Conservation (phyloP, 2,888 invertebrate species). For the Xanthorhoe spadicearia region DNA sequence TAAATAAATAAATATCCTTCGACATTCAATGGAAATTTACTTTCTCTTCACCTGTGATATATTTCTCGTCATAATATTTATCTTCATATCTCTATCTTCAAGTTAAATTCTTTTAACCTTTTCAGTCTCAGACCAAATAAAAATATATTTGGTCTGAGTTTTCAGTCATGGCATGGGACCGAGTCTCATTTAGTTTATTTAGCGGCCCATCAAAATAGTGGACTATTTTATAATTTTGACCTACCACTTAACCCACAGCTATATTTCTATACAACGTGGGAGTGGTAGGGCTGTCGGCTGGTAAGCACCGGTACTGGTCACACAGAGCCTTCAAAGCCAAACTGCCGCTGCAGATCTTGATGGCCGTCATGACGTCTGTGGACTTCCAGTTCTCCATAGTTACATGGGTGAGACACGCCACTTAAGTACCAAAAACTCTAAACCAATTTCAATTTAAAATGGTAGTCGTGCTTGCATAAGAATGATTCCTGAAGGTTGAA, state of each 20-base stretch:
- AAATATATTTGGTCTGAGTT: too few species aligned
- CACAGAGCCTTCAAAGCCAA: not conserved
- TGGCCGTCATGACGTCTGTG: not conserved
- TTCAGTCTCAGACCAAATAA: too few species aligned
- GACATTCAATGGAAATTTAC: not conserved
- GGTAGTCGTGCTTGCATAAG: too few species aligned
- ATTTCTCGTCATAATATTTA: not conserved
- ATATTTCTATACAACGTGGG: not conserved
- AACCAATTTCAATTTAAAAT: too few species aligned
- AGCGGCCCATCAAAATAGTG: too few species aligned
- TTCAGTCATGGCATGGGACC: too few species aligned
- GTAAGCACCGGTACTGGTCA: not conserved
- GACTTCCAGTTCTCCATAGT: not conserved
- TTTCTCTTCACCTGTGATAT: not conserved
- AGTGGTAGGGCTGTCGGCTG: not conserved
- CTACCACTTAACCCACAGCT: not conserved
- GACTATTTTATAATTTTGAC: not conserved
- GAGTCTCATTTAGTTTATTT: too few species aligned
- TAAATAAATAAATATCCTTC: too few species aligned
- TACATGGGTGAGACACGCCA: not conserved
- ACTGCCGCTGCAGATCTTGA: not conserved
- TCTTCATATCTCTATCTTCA: not conserved
- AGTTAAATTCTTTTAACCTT: not conserved
- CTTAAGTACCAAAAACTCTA: too few species aligned
- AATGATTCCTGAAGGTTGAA: too few species aligned